These are phyloP conservation scores for Callithrix jacchus DNA, from an alignment of 2,113 vertebrate species.

Conservation along the genomic window DNA sequence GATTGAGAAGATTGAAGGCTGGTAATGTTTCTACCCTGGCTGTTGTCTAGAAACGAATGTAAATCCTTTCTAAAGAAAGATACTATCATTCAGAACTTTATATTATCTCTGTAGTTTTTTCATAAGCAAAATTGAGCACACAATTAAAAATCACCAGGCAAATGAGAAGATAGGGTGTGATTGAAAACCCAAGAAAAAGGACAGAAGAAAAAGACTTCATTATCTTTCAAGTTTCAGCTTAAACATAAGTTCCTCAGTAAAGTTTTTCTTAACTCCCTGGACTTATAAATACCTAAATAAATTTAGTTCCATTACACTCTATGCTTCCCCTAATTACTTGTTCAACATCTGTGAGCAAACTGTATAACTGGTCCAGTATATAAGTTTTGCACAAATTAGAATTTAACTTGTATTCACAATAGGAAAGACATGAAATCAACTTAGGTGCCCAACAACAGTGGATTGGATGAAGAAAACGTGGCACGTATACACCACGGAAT, in stretches of 20 bases:
- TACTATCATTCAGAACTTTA: background rate
- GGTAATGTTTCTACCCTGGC: background rate
- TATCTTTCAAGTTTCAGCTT: background rate
- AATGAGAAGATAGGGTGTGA: background rate
- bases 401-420: background rate
- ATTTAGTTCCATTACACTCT: background rate
- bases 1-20: background rate
- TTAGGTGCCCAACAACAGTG: too few species aligned
- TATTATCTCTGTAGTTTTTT: background rate
- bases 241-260: background rate
- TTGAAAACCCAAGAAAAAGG: background rate
- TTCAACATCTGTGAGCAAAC: background rate
- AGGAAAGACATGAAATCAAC: too few species aligned
- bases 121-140: background rate
- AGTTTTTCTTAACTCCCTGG: background rate
- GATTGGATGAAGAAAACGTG: too few species aligned
- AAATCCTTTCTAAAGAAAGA: background rate
- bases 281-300: background rate
- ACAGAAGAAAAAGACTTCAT: background rate
- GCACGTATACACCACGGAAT: too few species aligned
- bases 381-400: background rate
- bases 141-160: background rate
- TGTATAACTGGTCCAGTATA: background rate
- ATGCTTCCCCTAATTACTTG: background rate
- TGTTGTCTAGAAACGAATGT: conserved; percentile 1